A percentile compares a stretch with the other conserved stretches of the same genome.
These are phyloP conservation scores for Acridotheres tristis DNA, from an alignment of 2,797 vertebrate species.

Conservation along the genomic window DNA sequence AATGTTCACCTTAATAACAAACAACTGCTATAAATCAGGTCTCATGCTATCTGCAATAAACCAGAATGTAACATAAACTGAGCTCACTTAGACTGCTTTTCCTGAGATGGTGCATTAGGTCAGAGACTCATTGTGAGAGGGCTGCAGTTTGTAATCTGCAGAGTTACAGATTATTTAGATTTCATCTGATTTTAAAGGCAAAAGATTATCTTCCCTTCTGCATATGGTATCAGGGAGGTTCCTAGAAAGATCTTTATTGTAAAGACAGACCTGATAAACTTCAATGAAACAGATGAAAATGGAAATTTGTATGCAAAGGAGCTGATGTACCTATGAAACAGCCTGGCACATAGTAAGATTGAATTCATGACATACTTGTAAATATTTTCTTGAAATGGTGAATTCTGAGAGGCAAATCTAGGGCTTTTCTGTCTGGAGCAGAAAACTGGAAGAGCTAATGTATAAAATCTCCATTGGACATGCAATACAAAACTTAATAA, in stretches of 20 bases:
- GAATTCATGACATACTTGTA: neutral
- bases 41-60: neutral
- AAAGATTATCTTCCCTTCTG: neutral
- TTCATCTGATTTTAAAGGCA: neutral
- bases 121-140: neutral
- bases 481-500: neutral
- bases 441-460: neutral
- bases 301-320: neutral
- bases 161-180: neutral
- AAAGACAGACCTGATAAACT: neutral
- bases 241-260: neutral
- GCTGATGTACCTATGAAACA: neutral
- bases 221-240: neutral
- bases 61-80: neutral
- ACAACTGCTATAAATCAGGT: neutral
- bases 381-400: neutral
- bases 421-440: neutral
- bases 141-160: neutral
- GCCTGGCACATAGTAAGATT: neutral
- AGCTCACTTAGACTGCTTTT: neutral
- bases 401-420: neutral
- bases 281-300: neutral
- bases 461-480: neutral
- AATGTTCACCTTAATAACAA: neutral
- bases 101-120: neutral